Percentiles rank a stretch among this genome's conserved stretches.
These are phyloP conservation scores for Trichechus manatus DNA, from an alignment of 2,113 vertebrate species.

Conservation along the genomic window DNA sequence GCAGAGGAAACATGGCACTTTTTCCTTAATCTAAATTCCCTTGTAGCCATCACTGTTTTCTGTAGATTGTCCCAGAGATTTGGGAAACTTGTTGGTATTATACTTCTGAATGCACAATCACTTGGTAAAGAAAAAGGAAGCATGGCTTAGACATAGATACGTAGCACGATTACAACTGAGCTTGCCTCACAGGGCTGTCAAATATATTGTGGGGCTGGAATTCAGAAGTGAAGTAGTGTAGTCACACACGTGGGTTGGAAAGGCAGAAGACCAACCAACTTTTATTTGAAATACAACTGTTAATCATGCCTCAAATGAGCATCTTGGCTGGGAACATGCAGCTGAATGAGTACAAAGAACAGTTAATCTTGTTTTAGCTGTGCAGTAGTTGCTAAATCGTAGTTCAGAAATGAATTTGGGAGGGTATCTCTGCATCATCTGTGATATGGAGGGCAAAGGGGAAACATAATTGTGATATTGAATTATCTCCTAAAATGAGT, in stretches of 20 bases:
- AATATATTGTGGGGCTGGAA: not conserved
- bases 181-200: not conserved
- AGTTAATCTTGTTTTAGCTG: slow-evolving; percentile 29
- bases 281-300: not conserved
- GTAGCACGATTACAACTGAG: not conserved
- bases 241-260: not conserved
- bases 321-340: not conserved
- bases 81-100: not conserved
- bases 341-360: slow-evolving; percentile 26
- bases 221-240: not conserved
- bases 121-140: not conserved
- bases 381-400: slow-evolving; percentile 34
- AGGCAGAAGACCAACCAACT: not conserved
- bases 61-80: not conserved
- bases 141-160: not conserved
- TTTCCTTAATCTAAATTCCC: not conserved
- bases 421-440: slow-evolving; percentile 6
- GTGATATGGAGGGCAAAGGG: not conserved
- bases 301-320: slow-evolving; percentile 49
- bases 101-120: not conserved
- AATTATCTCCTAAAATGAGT: slow-evolving; percentile 47
- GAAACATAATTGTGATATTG: not conserved
- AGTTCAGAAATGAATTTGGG: slow-evolving; percentile 35
- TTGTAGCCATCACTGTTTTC: not conserved
- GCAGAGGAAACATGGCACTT: not conserved